Evolutionary conservation across 2,888 invertebrate genomes (phyloP), one percentile per base, ranked within the genome.

Genomic region (Tipula confusa): DNA sequence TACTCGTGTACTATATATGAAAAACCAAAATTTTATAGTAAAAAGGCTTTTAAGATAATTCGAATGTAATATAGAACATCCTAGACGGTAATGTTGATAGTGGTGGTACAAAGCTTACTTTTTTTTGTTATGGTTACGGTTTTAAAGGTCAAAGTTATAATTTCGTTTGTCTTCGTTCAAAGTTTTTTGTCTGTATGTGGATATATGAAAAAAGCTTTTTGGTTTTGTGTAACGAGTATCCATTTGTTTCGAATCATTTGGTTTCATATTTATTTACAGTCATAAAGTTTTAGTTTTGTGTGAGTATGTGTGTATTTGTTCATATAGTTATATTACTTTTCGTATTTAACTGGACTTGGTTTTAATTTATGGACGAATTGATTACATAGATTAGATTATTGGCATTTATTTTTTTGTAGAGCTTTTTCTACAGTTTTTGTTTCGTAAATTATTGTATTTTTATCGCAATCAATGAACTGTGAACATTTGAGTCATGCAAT

Each of bases 361-460:
- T 64, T 24, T 64, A 64, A 64, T 64, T 64, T 64, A 64, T 64
- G 64, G 64, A 64, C 64, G 64, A 64, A 64, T 64, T 64, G 64
- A 64, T 64, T 64, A 64, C 64, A 9, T 64, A 64, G 64, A 64
- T 64, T 64, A 64, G 64, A 64, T 64, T 64, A 64, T 64, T 64
- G 64, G 64, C 64, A 64, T 64, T 64, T 24, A 64, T 24, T 64
- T 64, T 64, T 64, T 24, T 64, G 64, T 64, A 48, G 18, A 48
- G 48, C 18, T 48, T 18, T 48, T 48, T 36, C 2, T 9, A 5
- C 9, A 9, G 9, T 43, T 43, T 4, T 43, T 15, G 15, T 4
- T 7, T 9, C n/a, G n/a, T 64, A 64, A 64, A 64, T 24, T 64
- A 64, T 64, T 24, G 11, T 64, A 64, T 64, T 64, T 64, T 64